Evolutionary conservation across 2,888 invertebrate species (phyloP).

Genomic region (Cephonodes hylas): DNA sequence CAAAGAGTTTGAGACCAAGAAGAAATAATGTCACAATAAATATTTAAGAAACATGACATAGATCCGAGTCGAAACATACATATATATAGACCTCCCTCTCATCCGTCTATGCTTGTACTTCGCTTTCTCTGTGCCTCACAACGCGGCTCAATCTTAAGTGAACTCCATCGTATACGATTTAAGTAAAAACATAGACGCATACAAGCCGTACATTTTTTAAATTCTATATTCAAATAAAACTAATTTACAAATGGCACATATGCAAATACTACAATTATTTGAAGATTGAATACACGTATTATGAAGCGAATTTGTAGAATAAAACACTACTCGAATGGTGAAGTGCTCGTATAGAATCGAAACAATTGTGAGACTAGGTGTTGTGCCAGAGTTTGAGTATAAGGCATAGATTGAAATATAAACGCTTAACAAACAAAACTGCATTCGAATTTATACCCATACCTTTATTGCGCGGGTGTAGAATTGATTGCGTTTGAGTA

Average conservation of each 20-base stretch:
- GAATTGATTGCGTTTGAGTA: neutral
- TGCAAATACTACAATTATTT: neutral
- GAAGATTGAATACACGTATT: neutral
- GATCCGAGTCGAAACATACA: neutral
- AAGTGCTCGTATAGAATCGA: conserved; percentile 1
- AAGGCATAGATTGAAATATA: neutral
- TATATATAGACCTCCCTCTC: neutral
- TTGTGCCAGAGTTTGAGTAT: neutral
- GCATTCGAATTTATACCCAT: neutral
- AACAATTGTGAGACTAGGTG: conserved; percentile 1
- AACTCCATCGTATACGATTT: neutral
- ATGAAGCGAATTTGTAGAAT: neutral
- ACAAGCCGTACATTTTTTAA: neutral
- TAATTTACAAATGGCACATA: conserved; percentile 1
- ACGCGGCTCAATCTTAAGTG: neutral
- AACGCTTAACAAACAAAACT: neutral
- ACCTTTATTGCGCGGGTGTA: neutral
- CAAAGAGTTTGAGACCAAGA: conserved; percentile 5
- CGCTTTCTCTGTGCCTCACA: neutral
- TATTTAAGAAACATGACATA: neutral
- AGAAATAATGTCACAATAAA: neutral
- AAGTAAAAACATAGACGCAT: conserved; percentile 1
- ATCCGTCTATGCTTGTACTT: conserved; percentile 1
- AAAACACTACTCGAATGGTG: neutral
- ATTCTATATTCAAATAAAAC: neutral